Evolutionary conservation across 2,113 vertebrate genomes (phyloP).

Genomic region (Lampris megalopsis): DNA sequence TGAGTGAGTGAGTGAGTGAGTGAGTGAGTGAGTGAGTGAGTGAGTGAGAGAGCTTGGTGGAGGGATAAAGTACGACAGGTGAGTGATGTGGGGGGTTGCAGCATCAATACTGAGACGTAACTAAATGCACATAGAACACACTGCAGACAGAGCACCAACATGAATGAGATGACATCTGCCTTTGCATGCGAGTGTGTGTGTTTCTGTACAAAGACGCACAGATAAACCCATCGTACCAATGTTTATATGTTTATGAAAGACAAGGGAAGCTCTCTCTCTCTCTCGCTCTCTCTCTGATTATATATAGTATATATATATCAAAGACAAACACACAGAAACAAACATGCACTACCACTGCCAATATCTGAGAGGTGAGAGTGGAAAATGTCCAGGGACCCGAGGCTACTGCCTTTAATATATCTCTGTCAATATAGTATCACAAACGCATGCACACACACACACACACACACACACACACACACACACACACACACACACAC

Average conservation of each 20-base stretch:
- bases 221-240: no score
- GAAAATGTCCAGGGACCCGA: constrained; percentile 17
- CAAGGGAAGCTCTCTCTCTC: no score
- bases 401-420: constrained; percentile 51
- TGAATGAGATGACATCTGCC: no score
- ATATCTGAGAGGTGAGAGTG: constrained; percentile 31
- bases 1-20: neutral
- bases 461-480: neutral
- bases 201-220: no score
- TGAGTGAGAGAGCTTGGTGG: neutral
- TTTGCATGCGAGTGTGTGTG: no score
- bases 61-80: constrained; percentile 27
- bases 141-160: neutral
- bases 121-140: neutral
- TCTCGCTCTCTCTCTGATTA: no score
- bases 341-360: constrained; percentile 13
- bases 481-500: neutral
- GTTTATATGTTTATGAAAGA: no score
- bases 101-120: neutral
- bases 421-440: constrained; percentile 45
- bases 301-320: neutral
- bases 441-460: neutral
- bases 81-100: constrained; percentile 3
- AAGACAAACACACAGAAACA: constrained; percentile 1
- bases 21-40: neutral